Conservation (phyloP, 2,797 vertebrate species). For the Sebastes kiyomatsui region DNA sequence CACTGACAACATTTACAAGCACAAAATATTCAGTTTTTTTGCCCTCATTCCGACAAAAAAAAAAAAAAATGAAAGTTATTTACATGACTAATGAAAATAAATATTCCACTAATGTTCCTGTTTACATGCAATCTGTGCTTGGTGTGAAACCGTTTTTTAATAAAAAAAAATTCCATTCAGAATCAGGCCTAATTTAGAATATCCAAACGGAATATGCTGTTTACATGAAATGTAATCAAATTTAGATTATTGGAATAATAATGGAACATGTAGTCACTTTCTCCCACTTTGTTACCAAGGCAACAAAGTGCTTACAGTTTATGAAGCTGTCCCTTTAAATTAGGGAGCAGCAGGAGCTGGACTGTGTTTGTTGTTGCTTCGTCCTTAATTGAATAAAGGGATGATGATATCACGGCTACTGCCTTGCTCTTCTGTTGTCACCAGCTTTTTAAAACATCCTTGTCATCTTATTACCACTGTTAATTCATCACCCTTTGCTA, state of each 20-base stretch:
- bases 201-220: neutral
- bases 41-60: neutral
- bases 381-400: conserved; percentile 32
- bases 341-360: conserved; percentile 16
- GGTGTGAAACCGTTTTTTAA: too few species aligned
- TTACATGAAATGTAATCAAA: neutral
- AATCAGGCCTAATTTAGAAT: neutral
- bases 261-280: neutral
- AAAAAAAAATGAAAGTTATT: neutral
- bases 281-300: conserved; percentile 43
- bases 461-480: neutral
- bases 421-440: neutral
- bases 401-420: conserved; percentile 4
- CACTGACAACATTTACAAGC: neutral
- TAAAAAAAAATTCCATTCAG: too few species aligned
- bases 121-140: too few species aligned
- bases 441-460: neutral
- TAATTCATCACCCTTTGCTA: neutral
- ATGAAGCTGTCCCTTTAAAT: conserved; percentile 29
- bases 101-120: too few species aligned
- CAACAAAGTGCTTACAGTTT: conserved; percentile 39
- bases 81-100: neutral
- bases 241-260: neutral
- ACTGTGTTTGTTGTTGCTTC: conserved; percentile 1
- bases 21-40: neutral